A percentile compares a stretch with the other conserved stretches of the same genome.
These are phyloP conservation scores for Scartelaos histophorus DNA, from an alignment of 2,113 vertebrate species.

Conservation along the genomic window DNA sequence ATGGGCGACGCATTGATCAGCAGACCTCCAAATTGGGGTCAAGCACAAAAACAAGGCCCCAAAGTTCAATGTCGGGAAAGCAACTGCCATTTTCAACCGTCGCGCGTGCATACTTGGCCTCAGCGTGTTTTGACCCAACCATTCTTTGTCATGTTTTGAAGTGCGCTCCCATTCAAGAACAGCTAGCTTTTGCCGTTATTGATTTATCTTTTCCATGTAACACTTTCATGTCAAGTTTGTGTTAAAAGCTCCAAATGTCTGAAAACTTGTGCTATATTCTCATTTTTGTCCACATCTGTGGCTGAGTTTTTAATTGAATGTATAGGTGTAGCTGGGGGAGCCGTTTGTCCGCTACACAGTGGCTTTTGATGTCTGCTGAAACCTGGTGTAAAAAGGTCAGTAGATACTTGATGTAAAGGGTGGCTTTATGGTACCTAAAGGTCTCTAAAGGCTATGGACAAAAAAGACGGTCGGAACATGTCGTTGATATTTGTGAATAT, in stretches of 20 bases:
- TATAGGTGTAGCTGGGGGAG: neutral
- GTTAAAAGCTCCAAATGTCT: neutral
- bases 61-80: conserved; percentile 42
- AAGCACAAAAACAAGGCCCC: conserved; percentile 65
- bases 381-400: neutral
- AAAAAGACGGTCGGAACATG: neutral
- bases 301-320: conserved; percentile 1
- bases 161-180: neutral
- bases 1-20: conserved; percentile 68
- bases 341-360: neutral
- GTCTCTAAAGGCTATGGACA: neutral
- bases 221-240: neutral
- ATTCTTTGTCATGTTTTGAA: conserved; percentile 3
- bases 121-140: neutral
- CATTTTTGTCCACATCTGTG: neutral
- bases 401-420: neutral
- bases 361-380: neutral
- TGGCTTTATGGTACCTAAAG: neutral
- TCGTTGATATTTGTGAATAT: neutral
- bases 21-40: conserved; percentile 79
- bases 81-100: conserved; percentile 58
- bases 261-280: neutral
- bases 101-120: conserved; percentile 29
- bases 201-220: neutral
- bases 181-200: neutral